Percentiles rank a stretch among this genome's conserved stretches.
Evolutionary conservation across 2,113 vertebrate species (phyloP).

Genomic region (Tychaedon coryphoeus): DNA sequence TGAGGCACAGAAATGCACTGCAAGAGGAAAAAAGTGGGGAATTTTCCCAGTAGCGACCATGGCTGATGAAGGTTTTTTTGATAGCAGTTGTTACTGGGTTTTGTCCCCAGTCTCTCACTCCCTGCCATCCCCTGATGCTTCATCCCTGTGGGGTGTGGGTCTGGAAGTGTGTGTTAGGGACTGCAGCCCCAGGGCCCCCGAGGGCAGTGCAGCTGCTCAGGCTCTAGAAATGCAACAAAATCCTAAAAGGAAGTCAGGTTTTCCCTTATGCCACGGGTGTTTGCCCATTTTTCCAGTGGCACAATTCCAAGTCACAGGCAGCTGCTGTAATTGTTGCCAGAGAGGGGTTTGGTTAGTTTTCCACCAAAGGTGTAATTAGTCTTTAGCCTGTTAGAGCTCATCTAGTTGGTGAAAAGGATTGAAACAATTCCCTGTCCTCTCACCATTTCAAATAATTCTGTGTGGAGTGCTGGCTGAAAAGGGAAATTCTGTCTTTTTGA

Average conservation of each 20-base stretch:
- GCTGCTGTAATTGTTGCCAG: neutral
- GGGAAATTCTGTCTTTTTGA: neutral
- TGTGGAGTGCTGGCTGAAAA: neutral
- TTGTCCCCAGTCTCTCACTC: accelerated
- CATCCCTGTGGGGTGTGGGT: neutral
- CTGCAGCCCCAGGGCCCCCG: accelerated
- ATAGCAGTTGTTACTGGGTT: neutral
- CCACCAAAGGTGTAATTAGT: neutral
- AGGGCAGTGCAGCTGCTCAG: neutral
- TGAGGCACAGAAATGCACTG: neutral
- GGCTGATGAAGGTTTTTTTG: neutral
- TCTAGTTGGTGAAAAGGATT: slow-evolving; percentile 4
- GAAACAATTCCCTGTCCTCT: neutral
- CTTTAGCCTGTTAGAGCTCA: slow-evolving; percentile 4
- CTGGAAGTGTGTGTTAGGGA: accelerated
- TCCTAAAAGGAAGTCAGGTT: neutral
- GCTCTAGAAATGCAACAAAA: neutral
- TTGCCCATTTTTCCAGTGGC: neutral
- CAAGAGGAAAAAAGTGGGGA: neutral
- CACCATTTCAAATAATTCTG: neutral
- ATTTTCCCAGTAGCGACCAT: neutral
- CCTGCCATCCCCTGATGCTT: neutral
- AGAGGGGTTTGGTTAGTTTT: neutral
- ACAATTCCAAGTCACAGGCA: neutral
- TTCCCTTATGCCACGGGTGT: neutral